Evolutionary conservation across 2,888 invertebrate species (phyloP).

Genomic region (Arrhopalites spinosus): DNA sequence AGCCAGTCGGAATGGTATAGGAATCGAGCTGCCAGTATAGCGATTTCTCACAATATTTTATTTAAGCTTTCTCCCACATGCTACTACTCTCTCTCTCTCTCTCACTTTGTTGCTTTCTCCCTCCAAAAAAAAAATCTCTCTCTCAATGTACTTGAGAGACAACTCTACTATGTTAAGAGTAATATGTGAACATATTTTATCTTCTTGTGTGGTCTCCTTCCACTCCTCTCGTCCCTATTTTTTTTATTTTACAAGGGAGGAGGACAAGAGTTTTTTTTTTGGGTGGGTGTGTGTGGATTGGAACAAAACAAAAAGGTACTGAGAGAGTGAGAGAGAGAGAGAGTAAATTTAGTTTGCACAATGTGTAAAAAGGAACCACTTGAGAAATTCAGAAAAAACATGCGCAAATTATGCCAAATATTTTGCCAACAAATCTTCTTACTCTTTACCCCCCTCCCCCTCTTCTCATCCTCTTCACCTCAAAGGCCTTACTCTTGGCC

Average conservation of each 20-base stretch:
- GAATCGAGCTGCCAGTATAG: constrained; percentile 42
- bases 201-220: neutral
- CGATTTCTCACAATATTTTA: constrained; percentile 51
- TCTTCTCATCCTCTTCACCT: neutral
- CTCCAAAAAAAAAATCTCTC: constrained; percentile 16
- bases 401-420: constrained; percentile 36
- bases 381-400: constrained; percentile 23
- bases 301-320: neutral
- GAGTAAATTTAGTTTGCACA: too few relatives aligned
- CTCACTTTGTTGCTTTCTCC: constrained; percentile 16
- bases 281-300: neutral
- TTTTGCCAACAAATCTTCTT: constrained; percentile 38
- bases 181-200: constrained; percentile 36
- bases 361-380: neutral
- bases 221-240: too few relatives aligned
- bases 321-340: neutral
- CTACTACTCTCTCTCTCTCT: constrained; percentile 8
- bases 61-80: constrained; percentile 23
- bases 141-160: constrained; percentile 37
- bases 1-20: constrained; percentile 39
- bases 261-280: neutral
- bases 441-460: neutral
- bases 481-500: neutral
- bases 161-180: constrained; percentile 35
- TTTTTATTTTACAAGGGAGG: neutral